phyloP scores from a whole-genome alignment of 2,888 invertebrate species.

The Arenicola marina region DNA sequence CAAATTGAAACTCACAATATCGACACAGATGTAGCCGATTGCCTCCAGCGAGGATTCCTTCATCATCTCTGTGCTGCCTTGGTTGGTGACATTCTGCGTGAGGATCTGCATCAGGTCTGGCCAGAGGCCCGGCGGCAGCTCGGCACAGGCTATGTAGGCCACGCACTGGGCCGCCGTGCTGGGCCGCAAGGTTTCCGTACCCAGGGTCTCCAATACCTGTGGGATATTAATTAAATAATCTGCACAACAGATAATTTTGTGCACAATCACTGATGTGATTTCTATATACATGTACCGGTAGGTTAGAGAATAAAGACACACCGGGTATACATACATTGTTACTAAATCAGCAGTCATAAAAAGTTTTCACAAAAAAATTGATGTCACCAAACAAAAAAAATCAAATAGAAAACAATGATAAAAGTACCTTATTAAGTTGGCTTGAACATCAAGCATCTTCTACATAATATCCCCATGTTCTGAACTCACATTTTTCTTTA shows the following conservation, averaged over 20 bases:
- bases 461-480: too few relatives aligned
- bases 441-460: background rate
- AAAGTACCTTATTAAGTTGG: background rate
- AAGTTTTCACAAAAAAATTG: too few relatives aligned
- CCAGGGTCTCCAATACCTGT: slow-evolving; percentile 90
- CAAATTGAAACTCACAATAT: slow-evolving; percentile 74
- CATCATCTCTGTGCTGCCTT: slow-evolving; percentile 83
- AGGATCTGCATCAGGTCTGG: slow-evolving; percentile 82
- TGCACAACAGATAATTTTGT: too few relatives aligned
- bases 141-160: slow-evolving; percentile 96
- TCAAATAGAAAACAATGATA: background rate
- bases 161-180: slow-evolving; percentile 99
- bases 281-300: background rate
- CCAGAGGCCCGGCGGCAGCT: slow-evolving; percentile 92
- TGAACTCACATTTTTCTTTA: slow-evolving; percentile 89
- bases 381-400: too few relatives aligned
- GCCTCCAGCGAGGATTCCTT: slow-evolving; percentile 97
- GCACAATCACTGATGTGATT: background rate
- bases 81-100: slow-evolving; percentile 86
- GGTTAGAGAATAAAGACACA: background rate
- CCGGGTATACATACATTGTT: too few relatives aligned
- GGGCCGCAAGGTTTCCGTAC: slow-evolving; percentile 91
- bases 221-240: too few relatives aligned
- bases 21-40: slow-evolving; percentile 98
- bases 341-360: too few relatives aligned